A percentile compares a stretch with the other conserved stretches of the same genome.
These are phyloP conservation scores for Nesoenas mayeri DNA, from an alignment of 2,113 vertebrate species.

Conservation along the genomic window DNA sequence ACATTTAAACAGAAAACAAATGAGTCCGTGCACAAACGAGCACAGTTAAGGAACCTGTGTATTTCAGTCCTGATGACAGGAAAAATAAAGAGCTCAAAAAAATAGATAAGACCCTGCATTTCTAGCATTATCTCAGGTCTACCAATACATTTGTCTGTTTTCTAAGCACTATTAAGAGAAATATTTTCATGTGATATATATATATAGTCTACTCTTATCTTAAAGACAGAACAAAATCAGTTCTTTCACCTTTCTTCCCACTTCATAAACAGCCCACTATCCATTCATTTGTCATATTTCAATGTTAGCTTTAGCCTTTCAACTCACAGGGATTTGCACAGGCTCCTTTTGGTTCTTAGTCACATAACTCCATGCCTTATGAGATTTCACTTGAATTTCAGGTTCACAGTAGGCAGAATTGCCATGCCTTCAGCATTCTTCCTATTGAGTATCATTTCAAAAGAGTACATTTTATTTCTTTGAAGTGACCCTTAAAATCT, in stretches of 20 bases:
- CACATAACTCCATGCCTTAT: not conserved
- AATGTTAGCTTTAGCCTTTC: not conserved
- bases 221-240: not conserved
- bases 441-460: not conserved
- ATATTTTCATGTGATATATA: not conserved
- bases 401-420: not conserved
- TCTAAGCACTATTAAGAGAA: not conserved
- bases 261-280: not conserved
- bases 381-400: not conserved
- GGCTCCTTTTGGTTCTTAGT: not conserved
- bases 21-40: not conserved
- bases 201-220: not conserved
- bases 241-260: not conserved
- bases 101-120: not conserved
- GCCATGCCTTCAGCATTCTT: not conserved
- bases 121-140: not conserved
- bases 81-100: not conserved
- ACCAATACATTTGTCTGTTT: not conserved
- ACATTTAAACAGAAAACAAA: not conserved
- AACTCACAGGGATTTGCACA: not conserved
- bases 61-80: not conserved
- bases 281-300: not conserved
- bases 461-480: not conserved
- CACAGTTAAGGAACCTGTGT: not conserved
- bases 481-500: not conserved